Conservation (phyloP, 1,140 invertebrate species). For the Drosophila gunungcola region DNA sequence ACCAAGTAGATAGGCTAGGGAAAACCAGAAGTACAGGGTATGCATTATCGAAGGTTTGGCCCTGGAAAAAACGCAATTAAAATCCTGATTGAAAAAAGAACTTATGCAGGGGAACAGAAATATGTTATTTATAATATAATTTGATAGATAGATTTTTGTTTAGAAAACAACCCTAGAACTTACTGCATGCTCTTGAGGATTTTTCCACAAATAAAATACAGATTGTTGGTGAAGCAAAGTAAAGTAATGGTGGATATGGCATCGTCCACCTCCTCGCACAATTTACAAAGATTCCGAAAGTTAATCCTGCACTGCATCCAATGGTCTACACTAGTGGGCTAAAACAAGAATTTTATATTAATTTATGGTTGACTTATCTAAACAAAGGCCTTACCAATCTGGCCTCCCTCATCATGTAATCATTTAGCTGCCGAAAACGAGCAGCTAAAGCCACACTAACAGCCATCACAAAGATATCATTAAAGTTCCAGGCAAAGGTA, state of each 20-base stretch:
- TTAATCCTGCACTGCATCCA: constrained; percentile 87
- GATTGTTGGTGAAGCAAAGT: constrained; percentile 89
- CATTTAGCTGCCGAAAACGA: constrained; percentile 87
- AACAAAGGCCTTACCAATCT: constrained; percentile 84
- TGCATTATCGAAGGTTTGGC: constrained; percentile 73
- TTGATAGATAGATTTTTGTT: no score
- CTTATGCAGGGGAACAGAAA: no score
- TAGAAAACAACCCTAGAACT: no score
- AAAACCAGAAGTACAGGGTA: constrained; percentile 87
- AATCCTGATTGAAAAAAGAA: no score
- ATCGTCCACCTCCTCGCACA: constrained; percentile 87
- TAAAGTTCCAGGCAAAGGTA: constrained; percentile 89
- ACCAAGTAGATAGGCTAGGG: constrained; percentile 87
- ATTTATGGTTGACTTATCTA: neutral
- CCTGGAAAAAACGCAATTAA: constrained; percentile 16
- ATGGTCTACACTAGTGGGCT: constrained; percentile 78
- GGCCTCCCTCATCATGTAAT: constrained; percentile 85
- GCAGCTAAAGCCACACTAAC: constrained; percentile 86
- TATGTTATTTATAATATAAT: no score
- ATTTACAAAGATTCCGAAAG: constrained; percentile 86
- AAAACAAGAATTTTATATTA: neutral
- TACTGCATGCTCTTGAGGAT: constrained; percentile 90
- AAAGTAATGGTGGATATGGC: constrained; percentile 87
- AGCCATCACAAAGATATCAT: constrained; percentile 88
- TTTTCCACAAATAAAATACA: constrained; percentile 90